These are phyloP conservation scores for Sarcoramphus papa DNA, from an alignment of 2,797 vertebrate genomes.

Conservation along the genomic window DNA sequence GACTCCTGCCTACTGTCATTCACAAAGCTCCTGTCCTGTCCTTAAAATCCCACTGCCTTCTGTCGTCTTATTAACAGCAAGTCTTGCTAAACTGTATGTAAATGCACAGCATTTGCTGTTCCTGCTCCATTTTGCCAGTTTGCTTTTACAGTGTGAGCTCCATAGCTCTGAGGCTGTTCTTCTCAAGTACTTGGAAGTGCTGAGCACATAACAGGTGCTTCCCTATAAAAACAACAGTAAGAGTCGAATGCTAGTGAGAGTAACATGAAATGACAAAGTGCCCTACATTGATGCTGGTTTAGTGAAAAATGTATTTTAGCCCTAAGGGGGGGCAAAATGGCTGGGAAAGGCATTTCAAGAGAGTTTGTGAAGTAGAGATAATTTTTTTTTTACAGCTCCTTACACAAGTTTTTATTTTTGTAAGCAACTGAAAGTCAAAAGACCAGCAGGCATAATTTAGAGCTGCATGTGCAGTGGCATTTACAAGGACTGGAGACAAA, in stretches of 20 bases:
- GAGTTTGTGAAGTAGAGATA: background rate
- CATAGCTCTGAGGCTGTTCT: background rate
- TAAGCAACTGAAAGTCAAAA: background rate
- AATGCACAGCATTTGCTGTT: background rate
- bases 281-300: background rate
- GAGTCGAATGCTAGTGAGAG: background rate
- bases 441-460: conserved; percentile 1
- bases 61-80: background rate
- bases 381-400: background rate
- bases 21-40: background rate
- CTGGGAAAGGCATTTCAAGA: background rate
- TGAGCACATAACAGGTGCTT: background rate
- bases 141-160: background rate
- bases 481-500: conserved; percentile 44
- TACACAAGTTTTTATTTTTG: background rate
- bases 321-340: background rate
- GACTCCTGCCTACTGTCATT: background rate
- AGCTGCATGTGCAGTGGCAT: background rate
- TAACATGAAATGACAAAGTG: background rate
- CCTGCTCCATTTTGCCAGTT: background rate
- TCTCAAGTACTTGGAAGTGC: background rate
- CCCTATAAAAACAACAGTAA: background rate
- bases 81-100: background rate
- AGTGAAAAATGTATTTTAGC: background rate
- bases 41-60: background rate